Evolutionary conservation across 92 coral and sea anemone species (phyloP).

Genomic region (Scolanthus callimorphus): DNA sequence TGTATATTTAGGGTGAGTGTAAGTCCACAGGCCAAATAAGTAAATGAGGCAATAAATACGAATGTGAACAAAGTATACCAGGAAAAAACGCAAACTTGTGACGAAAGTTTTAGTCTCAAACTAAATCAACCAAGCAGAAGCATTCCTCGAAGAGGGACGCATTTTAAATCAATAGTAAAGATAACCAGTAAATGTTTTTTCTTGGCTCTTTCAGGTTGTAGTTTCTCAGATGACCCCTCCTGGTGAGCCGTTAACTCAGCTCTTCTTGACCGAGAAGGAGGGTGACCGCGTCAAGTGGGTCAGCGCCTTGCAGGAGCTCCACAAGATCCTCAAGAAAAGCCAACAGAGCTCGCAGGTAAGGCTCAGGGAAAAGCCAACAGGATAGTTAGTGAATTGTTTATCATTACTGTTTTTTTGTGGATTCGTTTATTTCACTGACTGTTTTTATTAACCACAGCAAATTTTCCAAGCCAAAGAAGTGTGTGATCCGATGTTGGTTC

Average conservation of each 20-base stretch:
- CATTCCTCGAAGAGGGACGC: too few relatives aligned
- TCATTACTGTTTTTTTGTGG: too few relatives aligned
- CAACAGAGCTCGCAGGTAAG: slow-evolving; percentile 52
- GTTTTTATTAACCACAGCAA: slow-evolving; percentile 57
- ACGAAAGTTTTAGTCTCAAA: too few relatives aligned
- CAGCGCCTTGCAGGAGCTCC: slow-evolving; percentile 92
- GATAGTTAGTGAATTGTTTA: neutral
- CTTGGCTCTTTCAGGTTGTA: neutral
- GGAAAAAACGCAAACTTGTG: too few relatives aligned
- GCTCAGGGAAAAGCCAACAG: neutral
- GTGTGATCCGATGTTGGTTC: slow-evolving; percentile 67
- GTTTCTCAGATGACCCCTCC: slow-evolving; percentile 99
- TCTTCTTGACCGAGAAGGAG: slow-evolving; percentile 90
- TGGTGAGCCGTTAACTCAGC: slow-evolving; percentile 86
- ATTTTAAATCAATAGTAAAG: too few relatives aligned
- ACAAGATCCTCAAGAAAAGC: slow-evolving; percentile 77
- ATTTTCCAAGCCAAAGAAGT: slow-evolving; percentile 95
- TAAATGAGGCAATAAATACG: too few relatives aligned
- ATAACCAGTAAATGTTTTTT: too few relatives aligned
- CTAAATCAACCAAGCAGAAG: too few relatives aligned
- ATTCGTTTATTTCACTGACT: neutral
- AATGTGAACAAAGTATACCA: too few relatives aligned
- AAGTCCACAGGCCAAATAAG: too few relatives aligned
- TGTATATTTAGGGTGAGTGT: slow-evolving; percentile 91
- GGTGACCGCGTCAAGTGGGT: slow-evolving; percentile 91